These are phyloP conservation scores for Thyatira batis DNA, from an alignment of 2,888 invertebrate species.

Conservation along the genomic window DNA sequence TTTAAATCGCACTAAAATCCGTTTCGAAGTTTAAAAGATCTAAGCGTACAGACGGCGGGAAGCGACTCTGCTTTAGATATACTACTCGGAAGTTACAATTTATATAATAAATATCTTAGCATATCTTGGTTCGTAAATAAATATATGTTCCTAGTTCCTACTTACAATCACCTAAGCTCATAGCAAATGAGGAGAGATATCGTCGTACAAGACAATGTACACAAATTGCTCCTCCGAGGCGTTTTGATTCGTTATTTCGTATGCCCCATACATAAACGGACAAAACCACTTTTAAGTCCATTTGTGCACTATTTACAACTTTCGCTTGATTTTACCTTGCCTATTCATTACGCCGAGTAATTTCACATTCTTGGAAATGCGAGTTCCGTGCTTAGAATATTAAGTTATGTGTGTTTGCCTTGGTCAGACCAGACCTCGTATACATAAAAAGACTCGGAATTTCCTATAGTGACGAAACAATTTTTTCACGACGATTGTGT, in stretches of 20 bases:
- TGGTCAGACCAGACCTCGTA: not conserved
- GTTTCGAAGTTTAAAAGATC: no score
- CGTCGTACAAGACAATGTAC: conserved; percentile 54
- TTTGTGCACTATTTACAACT: conserved; percentile 52
- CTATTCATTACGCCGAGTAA: conserved; percentile 11
- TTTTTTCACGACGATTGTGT: not conserved
- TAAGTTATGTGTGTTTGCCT: not conserved
- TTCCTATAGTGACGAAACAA: not conserved
- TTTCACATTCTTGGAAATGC: conserved; percentile 13
- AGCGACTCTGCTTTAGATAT: no score
- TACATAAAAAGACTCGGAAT: not conserved
- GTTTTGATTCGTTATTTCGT: conserved; percentile 33
- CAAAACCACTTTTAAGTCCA: conserved; percentile 42
- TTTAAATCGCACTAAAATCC: no score
- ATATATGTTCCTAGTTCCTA: no score
- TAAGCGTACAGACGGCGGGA: no score
- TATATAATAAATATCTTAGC: no score
- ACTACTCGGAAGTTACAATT: no score
- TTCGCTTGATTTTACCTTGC: conserved; percentile 37
- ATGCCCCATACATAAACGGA: conserved; percentile 34
- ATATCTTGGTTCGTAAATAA: no score
- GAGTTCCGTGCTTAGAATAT: not conserved
- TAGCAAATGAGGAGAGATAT: conserved; percentile 55
- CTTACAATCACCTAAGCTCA: conserved; percentile 23
- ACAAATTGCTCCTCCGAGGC: conserved; percentile 58